phyloP scores from a whole-genome alignment of 2,113 vertebrate species.

The Trichechus manatus region DNA sequence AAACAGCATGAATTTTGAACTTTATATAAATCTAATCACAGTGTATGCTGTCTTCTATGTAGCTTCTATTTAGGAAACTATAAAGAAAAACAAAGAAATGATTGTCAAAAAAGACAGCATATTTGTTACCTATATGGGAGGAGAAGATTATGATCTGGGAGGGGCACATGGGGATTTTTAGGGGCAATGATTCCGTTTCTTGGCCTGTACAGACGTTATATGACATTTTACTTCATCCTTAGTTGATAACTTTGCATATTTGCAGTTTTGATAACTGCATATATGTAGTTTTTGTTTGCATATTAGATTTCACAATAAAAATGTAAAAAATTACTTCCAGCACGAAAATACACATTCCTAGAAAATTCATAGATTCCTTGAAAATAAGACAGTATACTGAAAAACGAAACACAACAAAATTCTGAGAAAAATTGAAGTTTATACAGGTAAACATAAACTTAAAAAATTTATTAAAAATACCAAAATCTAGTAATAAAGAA shows the following conservation, averaged over 20 bases:
- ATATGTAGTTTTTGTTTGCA: not conserved
- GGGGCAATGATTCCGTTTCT: not conserved
- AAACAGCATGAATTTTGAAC: not conserved
- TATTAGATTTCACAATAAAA: constrained; percentile 46
- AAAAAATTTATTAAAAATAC: not conserved
- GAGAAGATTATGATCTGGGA: not conserved
- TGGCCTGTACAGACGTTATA: not conserved
- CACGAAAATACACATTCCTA: not conserved
- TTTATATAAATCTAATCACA: not conserved
- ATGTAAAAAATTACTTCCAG: not conserved
- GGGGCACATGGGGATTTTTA: not conserved
- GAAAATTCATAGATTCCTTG: not conserved
- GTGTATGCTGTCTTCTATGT: not conserved
- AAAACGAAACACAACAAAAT: not conserved
- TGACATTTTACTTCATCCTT: not conserved
- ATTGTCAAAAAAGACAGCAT: not conserved
- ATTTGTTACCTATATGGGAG: not conserved
- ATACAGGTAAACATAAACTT: not conserved
- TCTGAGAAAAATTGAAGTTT: not conserved
- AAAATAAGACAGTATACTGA: not conserved
- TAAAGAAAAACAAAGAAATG: not conserved
- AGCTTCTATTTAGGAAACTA: not conserved
- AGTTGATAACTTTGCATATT: not conserved
- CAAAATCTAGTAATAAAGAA: not conserved
- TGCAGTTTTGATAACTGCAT: not conserved